Evolutionary conservation across 1,140 invertebrate species (phyloP), one percentile per base, ranked within the genome.

Genomic region (Drosophila asahinai): DNA sequence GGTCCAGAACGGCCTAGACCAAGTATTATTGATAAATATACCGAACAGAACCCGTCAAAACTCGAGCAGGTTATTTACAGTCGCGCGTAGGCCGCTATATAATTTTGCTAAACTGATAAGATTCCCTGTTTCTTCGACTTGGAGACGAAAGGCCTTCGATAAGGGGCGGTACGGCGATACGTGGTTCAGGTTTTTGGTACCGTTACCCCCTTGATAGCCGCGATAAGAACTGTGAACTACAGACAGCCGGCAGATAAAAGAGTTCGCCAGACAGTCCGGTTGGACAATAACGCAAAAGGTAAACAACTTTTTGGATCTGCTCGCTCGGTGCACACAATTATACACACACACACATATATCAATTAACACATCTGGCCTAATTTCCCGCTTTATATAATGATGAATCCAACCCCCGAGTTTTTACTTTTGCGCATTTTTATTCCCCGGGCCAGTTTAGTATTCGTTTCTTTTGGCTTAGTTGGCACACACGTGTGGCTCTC

Each of bases 351-450:
- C 22, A 30, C 3, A 40, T 30, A 25, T 43, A 64, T 65, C 45
- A 67, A 70, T 86, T 86, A 78, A 48, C 79, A 86, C 61, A 68
- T 65, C 55, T 82, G 64, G 63, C 55, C 74, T 77, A 86, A 66
- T 75, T 84, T 74, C 58, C 43, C 57, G 40, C 45, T 47, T 54
- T 60, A 33, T 65, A 52, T 30, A 6, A 30, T 36, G 55, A 12
- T 15, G 14, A 67, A 42, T 47, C 43, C 47, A 22, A 68, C 49
- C 67, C 40, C 48, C 63, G 17, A 45, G n/a, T 25, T 61, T 40
- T 19, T 30, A 43, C 30, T 49, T 60, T 59, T 78, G 64, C 57
- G 75, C 55, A 75, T 77, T 57, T 74, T 48, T n/a, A 33, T 38
- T 43, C 7, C 30, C 19, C 40, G 22, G 19, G 40, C 42, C 30